Evolutionary conservation across 1,140 invertebrate species (phyloP).

Genomic region (Pseudoatta argentina): DNA sequence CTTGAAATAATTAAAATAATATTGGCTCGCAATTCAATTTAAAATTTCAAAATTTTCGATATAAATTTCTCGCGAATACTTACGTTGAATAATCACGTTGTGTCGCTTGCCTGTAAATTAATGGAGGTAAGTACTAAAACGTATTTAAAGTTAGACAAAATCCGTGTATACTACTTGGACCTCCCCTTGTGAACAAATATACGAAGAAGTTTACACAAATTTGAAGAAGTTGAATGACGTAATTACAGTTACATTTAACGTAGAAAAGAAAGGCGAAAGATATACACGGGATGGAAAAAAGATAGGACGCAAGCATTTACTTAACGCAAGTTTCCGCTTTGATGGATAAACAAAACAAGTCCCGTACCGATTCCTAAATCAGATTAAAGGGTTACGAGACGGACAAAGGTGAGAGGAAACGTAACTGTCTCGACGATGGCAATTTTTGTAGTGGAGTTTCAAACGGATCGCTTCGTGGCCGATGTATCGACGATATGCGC

Average conservation of each 20-base stretch:
- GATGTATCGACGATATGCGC: slow-evolving; percentile 49
- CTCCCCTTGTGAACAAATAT: slow-evolving; percentile 22
- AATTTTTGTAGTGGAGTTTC: slow-evolving; percentile 33
- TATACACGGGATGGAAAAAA: neutral
- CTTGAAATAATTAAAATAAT: too few relatives aligned
- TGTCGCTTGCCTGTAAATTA: too few relatives aligned
- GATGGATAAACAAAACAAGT: slow-evolving; percentile 25
- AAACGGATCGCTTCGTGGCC: slow-evolving; percentile 18
- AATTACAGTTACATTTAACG: slow-evolving; percentile 3
- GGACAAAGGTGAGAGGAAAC: neutral
- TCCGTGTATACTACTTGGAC: too few relatives aligned
- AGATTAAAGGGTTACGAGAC: slow-evolving; percentile 55
- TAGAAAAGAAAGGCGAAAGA: neutral
- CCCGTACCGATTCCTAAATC: slow-evolving; percentile 51
- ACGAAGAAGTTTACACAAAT: slow-evolving; percentile 12
- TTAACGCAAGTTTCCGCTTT: slow-evolving; percentile 67
- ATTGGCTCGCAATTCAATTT: too few relatives aligned
- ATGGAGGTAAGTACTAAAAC: too few relatives aligned
- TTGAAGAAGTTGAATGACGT: slow-evolving; percentile 15
- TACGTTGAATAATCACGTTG: too few relatives aligned
- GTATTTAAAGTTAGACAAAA: too few relatives aligned
- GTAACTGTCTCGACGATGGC: slow-evolving; percentile 28
- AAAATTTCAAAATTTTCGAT: too few relatives aligned
- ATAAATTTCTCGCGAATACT: too few relatives aligned
- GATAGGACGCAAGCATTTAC: slow-evolving; percentile 56